Evolutionary conservation across 30 jellyfish, hydroid and myxozoan species (phyloP).

Genomic region (Cassiopea andromeda): DNA sequence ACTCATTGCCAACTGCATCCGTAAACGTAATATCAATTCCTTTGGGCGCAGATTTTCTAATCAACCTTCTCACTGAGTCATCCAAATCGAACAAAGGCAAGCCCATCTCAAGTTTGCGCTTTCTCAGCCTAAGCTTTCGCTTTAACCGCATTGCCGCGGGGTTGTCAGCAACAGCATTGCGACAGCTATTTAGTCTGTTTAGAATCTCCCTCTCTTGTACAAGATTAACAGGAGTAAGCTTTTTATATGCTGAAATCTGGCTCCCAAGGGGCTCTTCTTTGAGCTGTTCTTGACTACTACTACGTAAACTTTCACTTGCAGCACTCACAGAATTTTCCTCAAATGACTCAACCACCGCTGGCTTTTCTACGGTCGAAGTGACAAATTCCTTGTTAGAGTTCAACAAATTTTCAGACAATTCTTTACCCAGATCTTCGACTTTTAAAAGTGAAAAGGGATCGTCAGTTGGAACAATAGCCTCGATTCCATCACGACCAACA

Average conservation of each 20-base stretch:
- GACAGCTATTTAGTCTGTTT: slow-evolving; percentile 61
- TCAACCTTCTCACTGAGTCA: slow-evolving; percentile 45
- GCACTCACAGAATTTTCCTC: slow-evolving; percentile 5
- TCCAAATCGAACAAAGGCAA: slow-evolving; percentile 80
- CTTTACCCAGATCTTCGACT: slow-evolving; percentile 63
- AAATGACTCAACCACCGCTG: slow-evolving; percentile 23
- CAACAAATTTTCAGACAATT: slow-evolving; percentile 21
- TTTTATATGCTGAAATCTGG: not conserved
- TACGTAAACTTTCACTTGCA: slow-evolving; percentile 34
- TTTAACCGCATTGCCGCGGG: slow-evolving; percentile 83
- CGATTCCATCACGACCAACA: slow-evolving; percentile 21
- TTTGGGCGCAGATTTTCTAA: slow-evolving; percentile 52
- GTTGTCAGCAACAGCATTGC: slow-evolving; percentile 66
- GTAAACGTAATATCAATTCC: slow-evolving; percentile 28
- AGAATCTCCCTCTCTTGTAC: slow-evolving; percentile 84
- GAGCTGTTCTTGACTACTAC: slow-evolving; percentile 49
- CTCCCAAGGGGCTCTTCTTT: slow-evolving; percentile 13
- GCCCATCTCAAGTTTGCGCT: slow-evolving; percentile 84
- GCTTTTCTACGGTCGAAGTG: not conserved
- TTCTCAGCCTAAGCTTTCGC: slow-evolving; percentile 78
- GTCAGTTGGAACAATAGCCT: slow-evolving; percentile 20
- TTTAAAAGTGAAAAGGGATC: slow-evolving; percentile 65
- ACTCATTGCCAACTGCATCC: slow-evolving; percentile 45
- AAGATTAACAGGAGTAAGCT: slow-evolving; percentile 57
- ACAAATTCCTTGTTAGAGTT: not conserved